Evolutionary conservation across 2,113 vertebrate genomes (phyloP).

Genomic region (Addax nasomaculatus): DNA sequence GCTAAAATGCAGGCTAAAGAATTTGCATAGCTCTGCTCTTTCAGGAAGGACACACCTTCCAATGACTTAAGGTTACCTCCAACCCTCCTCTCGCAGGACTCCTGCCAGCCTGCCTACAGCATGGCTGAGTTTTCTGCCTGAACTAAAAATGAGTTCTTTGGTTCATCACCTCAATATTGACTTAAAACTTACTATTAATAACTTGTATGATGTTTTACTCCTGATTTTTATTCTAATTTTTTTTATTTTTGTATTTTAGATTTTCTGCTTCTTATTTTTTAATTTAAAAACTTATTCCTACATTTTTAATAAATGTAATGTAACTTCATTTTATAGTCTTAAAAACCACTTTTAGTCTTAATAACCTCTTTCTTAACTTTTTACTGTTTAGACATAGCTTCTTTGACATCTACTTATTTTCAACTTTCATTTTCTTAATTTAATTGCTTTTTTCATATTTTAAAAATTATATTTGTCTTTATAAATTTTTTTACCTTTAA

Average conservation of each 20-base stretch:
- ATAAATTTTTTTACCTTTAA: neutral
- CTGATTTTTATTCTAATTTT: neutral
- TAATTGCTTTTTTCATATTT: neutral
- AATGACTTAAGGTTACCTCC: neutral
- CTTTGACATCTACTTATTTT: neutral
- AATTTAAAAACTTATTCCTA: neutral
- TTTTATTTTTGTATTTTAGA: neutral
- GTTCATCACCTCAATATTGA: neutral
- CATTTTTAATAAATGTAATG: neutral
- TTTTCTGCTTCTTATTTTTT: neutral
- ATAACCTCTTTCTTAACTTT: neutral
- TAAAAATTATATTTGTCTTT: neutral
- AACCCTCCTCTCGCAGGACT: neutral
- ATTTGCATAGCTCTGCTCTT: neutral
- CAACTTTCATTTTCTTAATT: neutral
- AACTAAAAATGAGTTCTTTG: neutral
- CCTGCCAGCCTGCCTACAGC: neutral
- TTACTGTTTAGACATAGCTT: neutral
- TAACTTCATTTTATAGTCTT: neutral
- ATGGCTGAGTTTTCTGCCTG: neutral
- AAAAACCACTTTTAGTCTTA: neutral
- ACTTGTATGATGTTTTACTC: neutral
- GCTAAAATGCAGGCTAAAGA: neutral
- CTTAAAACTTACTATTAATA: neutral
- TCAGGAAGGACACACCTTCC: neutral